Conservation (phyloP, 2,113 vertebrate genomes). For the Typhlomys cinereus region DNA sequence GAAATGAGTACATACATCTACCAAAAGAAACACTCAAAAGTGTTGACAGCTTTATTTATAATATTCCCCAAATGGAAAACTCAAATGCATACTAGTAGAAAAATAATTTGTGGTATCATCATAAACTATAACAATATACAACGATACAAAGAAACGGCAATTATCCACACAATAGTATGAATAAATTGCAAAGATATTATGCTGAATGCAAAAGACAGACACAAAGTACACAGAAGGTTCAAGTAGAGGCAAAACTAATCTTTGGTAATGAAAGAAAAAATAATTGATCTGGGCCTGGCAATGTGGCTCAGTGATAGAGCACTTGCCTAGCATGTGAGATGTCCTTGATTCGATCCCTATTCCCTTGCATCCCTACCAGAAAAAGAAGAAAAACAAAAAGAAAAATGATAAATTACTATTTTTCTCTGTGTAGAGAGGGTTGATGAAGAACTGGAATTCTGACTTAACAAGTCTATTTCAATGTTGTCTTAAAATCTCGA, state of each 20-base stretch:
- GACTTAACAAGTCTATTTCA: neutral
- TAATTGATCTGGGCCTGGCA: neutral
- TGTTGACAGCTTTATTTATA: slow-evolving; percentile 44
- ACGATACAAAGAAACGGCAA: neutral
- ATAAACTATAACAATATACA: neutral
- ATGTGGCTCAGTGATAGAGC: neutral
- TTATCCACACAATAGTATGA: neutral
- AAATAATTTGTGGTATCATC: neutral
- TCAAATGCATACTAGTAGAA: slow-evolving; percentile 37
- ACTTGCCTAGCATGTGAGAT: neutral
- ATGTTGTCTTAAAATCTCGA: neutral
- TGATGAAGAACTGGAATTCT: neutral
- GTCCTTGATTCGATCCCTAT: neutral
- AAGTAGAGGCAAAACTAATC: slow-evolving; percentile 8
- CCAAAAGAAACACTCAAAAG: slow-evolving; percentile 18
- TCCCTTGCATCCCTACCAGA: no score
- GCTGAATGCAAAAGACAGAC: neutral
- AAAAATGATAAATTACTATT: neutral
- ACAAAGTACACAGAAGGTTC: neutral
- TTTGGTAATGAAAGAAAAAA: neutral
- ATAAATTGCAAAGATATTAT: slow-evolving; percentile 6
- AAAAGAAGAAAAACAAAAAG: neutral
- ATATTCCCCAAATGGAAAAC: neutral
- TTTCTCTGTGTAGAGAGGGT: neutral
- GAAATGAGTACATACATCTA: slow-evolving; percentile 12